These are phyloP conservation scores for Mormoops blainvillei DNA, from an alignment of 2,113 vertebrate genomes.

Conservation along the genomic window DNA sequence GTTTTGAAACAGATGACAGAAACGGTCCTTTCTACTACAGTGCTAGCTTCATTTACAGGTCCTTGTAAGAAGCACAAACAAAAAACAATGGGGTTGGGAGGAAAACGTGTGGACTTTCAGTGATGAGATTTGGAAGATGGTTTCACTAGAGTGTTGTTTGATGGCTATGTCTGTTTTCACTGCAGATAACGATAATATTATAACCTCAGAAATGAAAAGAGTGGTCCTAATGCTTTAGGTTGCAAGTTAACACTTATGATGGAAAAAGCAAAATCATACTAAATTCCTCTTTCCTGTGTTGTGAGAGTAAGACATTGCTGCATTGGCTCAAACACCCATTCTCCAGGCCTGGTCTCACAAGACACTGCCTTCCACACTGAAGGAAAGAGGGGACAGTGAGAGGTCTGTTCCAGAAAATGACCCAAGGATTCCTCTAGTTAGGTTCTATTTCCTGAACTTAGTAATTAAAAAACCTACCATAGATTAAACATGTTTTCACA, in stretches of 20 bases:
- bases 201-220: neutral
- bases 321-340: neutral
- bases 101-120: neutral
- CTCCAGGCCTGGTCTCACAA: neutral
- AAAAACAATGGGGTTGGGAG: neutral
- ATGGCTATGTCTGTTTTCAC: neutral
- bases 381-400: neutral
- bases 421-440: neutral
- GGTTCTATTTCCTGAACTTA: slow-evolving; percentile 30
- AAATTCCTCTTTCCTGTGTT: neutral
- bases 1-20: neutral
- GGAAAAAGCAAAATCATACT: neutral
- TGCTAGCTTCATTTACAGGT: neutral
- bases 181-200: neutral
- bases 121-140: neutral
- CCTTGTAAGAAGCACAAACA: neutral
- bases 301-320: neutral
- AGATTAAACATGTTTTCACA: slow-evolving; percentile 2
- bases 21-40: neutral
- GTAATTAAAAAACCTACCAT: slow-evolving; percentile 3
- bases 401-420: slow-evolving; percentile 18
- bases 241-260: neutral
- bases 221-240: neutral
- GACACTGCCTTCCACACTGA: neutral
- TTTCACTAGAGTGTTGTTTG: neutral